Conservation (phyloP, 2,888 invertebrate species). For the Andrena bicolor region DNA sequence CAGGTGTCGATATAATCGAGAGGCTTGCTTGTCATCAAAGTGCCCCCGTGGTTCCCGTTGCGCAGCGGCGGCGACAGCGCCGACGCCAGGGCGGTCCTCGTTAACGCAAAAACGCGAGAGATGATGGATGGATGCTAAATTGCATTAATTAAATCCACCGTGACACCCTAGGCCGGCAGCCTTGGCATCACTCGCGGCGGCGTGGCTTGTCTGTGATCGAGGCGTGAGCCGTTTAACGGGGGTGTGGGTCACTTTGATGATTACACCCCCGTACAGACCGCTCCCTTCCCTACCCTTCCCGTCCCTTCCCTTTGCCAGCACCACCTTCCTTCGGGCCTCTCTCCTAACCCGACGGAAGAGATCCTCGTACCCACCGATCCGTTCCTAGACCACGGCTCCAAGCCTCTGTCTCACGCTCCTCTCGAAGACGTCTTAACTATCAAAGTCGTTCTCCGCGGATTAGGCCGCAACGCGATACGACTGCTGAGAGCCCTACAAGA, state of each 20-base stretch:
- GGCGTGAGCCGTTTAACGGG: constrained; percentile 80
- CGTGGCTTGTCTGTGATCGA: constrained; percentile 77
- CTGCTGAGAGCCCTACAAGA: constrained; percentile 26
- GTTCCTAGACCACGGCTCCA: constrained; percentile 23
- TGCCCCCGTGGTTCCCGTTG: constrained; percentile 66
- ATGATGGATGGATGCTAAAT: constrained; percentile 85
- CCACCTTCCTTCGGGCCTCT: constrained; percentile 29
- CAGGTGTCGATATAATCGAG: constrained; percentile 82
- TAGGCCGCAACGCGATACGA: constrained; percentile 67
- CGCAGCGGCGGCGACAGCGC: constrained; percentile 46
- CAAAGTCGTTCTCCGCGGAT: constrained; percentile 69
- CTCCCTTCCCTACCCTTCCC: constrained; percentile 8
- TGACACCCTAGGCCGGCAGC: constrained; percentile 79
- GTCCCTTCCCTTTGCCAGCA: background rate
- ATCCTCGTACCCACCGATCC: background rate
- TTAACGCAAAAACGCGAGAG: constrained; percentile 83
- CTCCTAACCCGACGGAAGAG: constrained; percentile 13
- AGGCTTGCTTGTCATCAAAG: constrained; percentile 79
- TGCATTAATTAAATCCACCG: constrained; percentile 84
- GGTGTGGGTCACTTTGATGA: constrained; percentile 83
- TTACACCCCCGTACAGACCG: constrained; percentile 70
- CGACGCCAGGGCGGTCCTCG: constrained; percentile 75
- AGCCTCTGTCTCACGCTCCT: constrained; percentile 16
- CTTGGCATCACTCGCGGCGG: constrained; percentile 78
- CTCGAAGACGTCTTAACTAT: constrained; percentile 61